phyloP scores from a whole-genome alignment of 2,113 vertebrate species.

The Colinus virginianus region DNA sequence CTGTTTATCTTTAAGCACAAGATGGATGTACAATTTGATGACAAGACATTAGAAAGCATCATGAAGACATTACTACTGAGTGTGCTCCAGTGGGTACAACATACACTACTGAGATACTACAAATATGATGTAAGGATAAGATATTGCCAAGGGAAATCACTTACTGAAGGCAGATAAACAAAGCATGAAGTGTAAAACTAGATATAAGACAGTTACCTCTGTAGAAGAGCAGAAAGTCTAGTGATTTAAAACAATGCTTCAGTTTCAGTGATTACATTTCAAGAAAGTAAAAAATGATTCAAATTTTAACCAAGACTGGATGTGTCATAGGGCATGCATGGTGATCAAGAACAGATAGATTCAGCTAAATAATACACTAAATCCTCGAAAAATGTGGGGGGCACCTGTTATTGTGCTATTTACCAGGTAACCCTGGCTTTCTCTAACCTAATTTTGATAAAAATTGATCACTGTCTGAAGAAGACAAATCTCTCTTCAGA shows the following conservation, averaged over 20 bases:
- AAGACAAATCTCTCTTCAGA: not conserved
- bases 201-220: not conserved
- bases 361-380: not conserved
- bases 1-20: constrained; percentile 56
- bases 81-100: constrained; percentile 36
- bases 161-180: constrained; percentile 67
- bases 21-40: constrained; percentile 45
- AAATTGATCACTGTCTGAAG: not conserved
- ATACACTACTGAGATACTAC: constrained; percentile 47
- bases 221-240: not conserved
- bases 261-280: not conserved
- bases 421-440: not conserved
- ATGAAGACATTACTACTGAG: constrained; percentile 61
- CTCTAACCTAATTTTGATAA: not conserved
- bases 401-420: not conserved
- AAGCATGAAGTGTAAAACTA: constrained; percentile 43
- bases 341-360: not conserved
- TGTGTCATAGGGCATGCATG: not conserved
- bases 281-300: not conserved
- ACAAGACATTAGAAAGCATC: constrained; percentile 52
- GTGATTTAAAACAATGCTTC: not conserved
- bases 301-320: not conserved
- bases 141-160: constrained; percentile 64
- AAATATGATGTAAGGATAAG: constrained; percentile 63
- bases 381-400: not conserved